Base-by-base conservation (phyloP, 2,113 vertebrate genomes). In the Mustela nigripes region DNA sequence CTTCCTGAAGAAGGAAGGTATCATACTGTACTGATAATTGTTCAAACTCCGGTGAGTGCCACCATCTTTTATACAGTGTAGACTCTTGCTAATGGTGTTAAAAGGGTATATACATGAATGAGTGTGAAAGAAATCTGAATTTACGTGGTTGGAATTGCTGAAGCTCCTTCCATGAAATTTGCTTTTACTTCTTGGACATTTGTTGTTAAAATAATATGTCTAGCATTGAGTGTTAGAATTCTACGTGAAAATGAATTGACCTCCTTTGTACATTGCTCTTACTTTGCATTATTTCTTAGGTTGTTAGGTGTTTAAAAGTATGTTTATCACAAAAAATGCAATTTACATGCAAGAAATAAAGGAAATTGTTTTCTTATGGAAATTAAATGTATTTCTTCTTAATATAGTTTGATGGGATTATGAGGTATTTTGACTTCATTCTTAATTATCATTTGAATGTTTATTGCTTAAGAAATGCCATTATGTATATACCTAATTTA, bases 231-330 rank as follows among this genome's bases (percentile, higher is more conserved):
- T 93, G 50, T 78, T 95, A 83, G 65, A 88, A 48, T 92, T 96
- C 91, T 94, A 76, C 16, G 11, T 85, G n/a, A 93, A 63, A 92
- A 74, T 84, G 74, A 89, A 73, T 42, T 65, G 19, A 11, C 39
- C 26, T 89, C 31, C 58, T 78, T 96, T 95, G 50, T 94, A 67
- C 16, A 58, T 93, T 16, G 36, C 31, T 80, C 7, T 11, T 81
- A 48, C 84, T 95, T 95, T 95, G 39, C 53, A 42, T 94, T 92
- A 60, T 71, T 95, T 95, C 26, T 39, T 71, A 19, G 31, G 11
- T 89, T 86, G 76, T 91, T 96, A 93, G 91, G 26, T 60, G n/a
- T 94, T 97, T 93, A 81, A 96, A 96, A 94, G 69, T 78, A 60
- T 6, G 4, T 89, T 82, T 85, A 36, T 79, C 21, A 73, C 7